Base-by-base conservation (phyloP, 2,113 vertebrate species). In the Macaca mulatta region DNA sequence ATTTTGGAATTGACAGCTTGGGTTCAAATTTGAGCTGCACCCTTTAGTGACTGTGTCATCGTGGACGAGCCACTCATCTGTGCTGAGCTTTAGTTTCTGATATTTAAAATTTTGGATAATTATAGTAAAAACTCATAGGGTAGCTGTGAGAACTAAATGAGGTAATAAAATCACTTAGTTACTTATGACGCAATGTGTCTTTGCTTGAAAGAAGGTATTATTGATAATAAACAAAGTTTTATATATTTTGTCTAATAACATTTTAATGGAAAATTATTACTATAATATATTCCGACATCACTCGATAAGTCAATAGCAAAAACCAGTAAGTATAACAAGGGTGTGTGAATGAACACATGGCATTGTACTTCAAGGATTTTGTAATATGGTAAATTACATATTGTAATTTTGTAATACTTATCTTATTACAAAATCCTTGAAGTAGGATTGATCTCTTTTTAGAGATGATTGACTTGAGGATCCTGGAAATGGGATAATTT, bases 151-250 rank as follows among this genome's bases (percentile, higher is more conserved):
- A 59, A 64, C 32, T 40, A 90, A 83, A 38, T 27, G 20, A 69
- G 48, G 12, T 38, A 81, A 72, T 81, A 75, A 96, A 92, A 92
- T 67, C 30, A 86, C 35, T 94, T 57, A 72, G 32, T 59, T 50
- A 90, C 27, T 75, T 90, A n/a, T 43, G 61, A 45, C 32, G 77
- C 11, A 74, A 17, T 74, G 59, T 88, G 23, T 50, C 8, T 59
- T 90, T 93, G 67, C 94, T 93, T 79, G 93, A 89, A 93, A 90
- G 74, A 81, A 93, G 78, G 22, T 72, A 43, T 83, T 79, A 32
- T 22, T 67, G n/a, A 57, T 79, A 84, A 80, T 35, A 86, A 59
- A 40, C 18, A 86, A 35, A 78, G n/a, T 22, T 91, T 89, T 89
- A 87, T 2, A 45, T 70, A 61, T 67, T 79, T 70, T 50, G 8